Base-by-base conservation (phyloP, 1,140 invertebrate genomes). In the Dysdera silvatica region DNA sequence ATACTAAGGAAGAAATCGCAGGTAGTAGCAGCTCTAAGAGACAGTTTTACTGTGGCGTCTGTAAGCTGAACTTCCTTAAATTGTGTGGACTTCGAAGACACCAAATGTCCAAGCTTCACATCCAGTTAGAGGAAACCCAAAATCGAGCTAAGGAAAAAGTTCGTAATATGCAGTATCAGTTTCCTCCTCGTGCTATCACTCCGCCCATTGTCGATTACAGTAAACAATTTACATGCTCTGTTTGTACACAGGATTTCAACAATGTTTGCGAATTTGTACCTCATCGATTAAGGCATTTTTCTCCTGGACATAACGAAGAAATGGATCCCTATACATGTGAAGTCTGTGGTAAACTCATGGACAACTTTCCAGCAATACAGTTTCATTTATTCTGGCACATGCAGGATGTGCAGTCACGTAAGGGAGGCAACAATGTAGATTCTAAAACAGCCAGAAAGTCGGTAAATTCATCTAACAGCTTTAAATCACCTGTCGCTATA, bases 331-430 rank as follows among this genome's bases (percentile, higher is more conserved):
- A 62, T 32, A 47, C 26, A 24, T 67, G 65, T 62, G 65, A 67
- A 41, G 52, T 67, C 31, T 67, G 65, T 63, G 24, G 32, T 29
- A 52, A 67, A 20, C 23, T 52, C 18, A 49, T 53, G 10, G 29
- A 59, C 31, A 58, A 35, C 18, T 54, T 52, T 28, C 48, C 57
- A 2, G 62, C 56, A 33, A 51, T 62, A 7, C 59, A 67, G n/a
- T 16, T 48, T 1, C 65, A 67, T 57, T 59, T 67, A 20, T 57
- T 67, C 28, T 54, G 59, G 40, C 65, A 67, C 52, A 24, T 67
- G 24, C 59, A 61, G 37, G 24, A 6, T 24, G 28, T 56, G n/a
- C 23, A 57, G 16, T 54, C 64, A 23, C 29, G 32, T 24, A 6
- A 32, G 3, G 26, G 7, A 16, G 31, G 35, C 3, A 53, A 53